A percentile compares a stretch with the other conserved stretches of the same genome.
Conservation (phyloP, 2,797 vertebrate genomes). For the Myioborus melanocephalus region DNA sequence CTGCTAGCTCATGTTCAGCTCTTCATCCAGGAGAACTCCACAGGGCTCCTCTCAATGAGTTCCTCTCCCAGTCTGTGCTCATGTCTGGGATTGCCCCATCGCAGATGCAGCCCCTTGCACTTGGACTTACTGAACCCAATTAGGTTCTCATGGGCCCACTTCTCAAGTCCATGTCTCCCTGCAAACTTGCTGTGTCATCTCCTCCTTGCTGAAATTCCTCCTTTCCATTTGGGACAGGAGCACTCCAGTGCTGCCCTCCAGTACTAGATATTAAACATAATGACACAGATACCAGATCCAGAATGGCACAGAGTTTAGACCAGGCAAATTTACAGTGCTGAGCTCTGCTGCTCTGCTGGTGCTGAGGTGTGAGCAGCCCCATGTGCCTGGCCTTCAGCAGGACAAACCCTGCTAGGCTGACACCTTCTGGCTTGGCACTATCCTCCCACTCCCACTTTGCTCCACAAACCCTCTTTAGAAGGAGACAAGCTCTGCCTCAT, state of each 20-base stretch:
- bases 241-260: neutral
- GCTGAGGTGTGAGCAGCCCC: neutral
- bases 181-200: neutral
- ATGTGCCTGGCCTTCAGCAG: neutral
- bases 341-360: neutral
- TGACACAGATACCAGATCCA: neutral
- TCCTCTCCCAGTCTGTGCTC: neutral
- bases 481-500: neutral
- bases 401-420: neutral
- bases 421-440: neutral
- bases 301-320: neutral
- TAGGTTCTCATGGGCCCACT: neutral
- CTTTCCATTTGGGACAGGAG: neutral
- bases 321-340: neutral
- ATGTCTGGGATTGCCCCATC: neutral
- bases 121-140: neutral
- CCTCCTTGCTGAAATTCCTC: neutral
- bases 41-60: neutral
- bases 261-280: neutral
- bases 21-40: neutral
- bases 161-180: neutral
- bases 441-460: neutral
- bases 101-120: neutral
- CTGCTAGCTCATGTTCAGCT: neutral
- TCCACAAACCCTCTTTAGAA: neutral